Conservation (phyloP, 2,797 vertebrate species). For the Melanotaenia maccullochi region DNA sequence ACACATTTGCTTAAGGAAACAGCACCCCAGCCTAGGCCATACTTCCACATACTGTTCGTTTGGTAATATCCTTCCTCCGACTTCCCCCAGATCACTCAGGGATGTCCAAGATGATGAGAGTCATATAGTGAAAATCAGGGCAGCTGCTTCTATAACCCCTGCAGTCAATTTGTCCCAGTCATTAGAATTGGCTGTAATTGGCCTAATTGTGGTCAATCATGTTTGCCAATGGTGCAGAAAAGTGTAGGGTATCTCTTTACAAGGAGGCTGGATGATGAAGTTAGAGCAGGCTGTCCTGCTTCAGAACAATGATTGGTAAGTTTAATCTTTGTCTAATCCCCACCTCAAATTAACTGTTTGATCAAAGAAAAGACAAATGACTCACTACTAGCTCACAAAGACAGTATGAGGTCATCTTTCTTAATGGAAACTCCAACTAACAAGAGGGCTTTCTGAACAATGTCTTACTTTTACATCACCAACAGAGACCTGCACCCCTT, state of each 20-base stretch:
- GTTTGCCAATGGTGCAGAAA: conserved; percentile 72
- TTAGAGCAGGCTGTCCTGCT: conserved; percentile 12
- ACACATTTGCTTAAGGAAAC: neutral
- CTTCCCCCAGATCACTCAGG: conserved; percentile 18
- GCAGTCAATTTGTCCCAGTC: conserved; percentile 78
- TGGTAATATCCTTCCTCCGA: conserved; percentile 16
- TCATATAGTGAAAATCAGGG: conserved; percentile 64
- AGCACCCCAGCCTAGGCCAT: neutral
- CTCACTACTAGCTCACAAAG: conserved; percentile 57
- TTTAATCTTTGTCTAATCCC: conserved; percentile 66
- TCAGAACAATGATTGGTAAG: conserved; percentile 55
- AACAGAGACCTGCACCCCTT: neutral
- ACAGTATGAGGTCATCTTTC: conserved; percentile 21
- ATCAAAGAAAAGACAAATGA: conserved; percentile 63
- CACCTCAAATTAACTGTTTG: conserved; percentile 59
- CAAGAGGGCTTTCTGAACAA: conserved; percentile 12
- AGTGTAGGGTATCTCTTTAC: conserved; percentile 76
- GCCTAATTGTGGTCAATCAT: conserved; percentile 78
- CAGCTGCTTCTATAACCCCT: conserved; percentile 68
- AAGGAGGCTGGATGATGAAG: conserved; percentile 51
- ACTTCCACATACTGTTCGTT: conserved; percentile 18
- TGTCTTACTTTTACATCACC: conserved; percentile 43
- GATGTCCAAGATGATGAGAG: conserved; percentile 56
- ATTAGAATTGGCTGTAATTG: conserved; percentile 77
- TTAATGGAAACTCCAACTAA: conserved; percentile 25